Evolutionary conservation across 2,797 vertebrate species (phyloP).

Genomic region (Lindbergichthys nudifrons): DNA sequence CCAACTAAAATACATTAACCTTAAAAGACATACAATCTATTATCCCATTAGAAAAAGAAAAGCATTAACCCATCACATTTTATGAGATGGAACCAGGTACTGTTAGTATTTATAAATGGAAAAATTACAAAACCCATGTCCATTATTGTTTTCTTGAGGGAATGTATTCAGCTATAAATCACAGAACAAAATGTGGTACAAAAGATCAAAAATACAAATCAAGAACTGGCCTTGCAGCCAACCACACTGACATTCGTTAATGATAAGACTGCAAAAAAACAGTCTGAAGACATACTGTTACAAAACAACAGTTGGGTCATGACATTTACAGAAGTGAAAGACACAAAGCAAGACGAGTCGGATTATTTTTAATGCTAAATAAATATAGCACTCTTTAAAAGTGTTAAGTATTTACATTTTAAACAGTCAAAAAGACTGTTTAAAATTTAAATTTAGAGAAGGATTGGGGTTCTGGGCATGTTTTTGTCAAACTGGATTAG

Average conservation of each 20-base stretch:
- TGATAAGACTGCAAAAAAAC: not conserved
- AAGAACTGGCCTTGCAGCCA: not conserved
- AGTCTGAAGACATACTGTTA: not conserved
- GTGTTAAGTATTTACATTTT: constrained; percentile 23
- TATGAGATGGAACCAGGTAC: not conserved
- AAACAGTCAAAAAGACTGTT: constrained; percentile 6
- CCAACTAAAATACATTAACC: not conserved
- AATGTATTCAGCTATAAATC: not conserved
- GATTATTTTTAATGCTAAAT: constrained; percentile 16
- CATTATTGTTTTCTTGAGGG: not conserved
- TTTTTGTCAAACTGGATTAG: constrained; percentile 41
- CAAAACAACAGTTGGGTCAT: not conserved
- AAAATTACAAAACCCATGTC: not conserved
- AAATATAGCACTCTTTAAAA: constrained; percentile 1
- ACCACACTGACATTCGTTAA: not conserved
- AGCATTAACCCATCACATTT: not conserved
- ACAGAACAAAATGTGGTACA: not conserved
- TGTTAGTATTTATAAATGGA: not conserved
- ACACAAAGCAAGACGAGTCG: not conserved
- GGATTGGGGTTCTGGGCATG: constrained; percentile 2
- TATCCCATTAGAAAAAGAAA: not conserved
- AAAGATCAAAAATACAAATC: not conserved
- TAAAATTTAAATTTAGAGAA: constrained; percentile 7
- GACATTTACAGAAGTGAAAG: not conserved
- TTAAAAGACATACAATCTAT: not conserved